Evolutionary conservation across 1,140 invertebrate species (phyloP), one percentile per base, ranked within the genome.

Genomic region (Philotrypesis tridentata): DNA sequence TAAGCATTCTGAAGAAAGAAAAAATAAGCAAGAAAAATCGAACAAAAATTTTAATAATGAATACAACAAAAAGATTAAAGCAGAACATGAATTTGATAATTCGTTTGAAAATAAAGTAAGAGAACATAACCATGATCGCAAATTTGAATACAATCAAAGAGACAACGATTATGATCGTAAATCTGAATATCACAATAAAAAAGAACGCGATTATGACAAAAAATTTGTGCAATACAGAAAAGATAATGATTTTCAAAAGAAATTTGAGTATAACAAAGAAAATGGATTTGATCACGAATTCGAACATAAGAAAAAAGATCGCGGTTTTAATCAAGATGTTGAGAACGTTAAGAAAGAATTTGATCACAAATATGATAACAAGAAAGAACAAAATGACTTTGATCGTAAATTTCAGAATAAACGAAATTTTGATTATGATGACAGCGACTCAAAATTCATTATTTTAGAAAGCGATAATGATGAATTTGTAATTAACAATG

Each of bases 41-140:
- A n/a, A 80, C 37, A 40, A 68, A n/a, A 78, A 67, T 43, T 27
- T 78, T 67, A 74, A 79, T 61, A 78, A 78, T 14, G 43, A 74
- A 68, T 11, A 40, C 55, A 74, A 37, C 31, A 73, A 72, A 43
- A 73, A 79, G 55, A 43, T 71, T 23, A 76, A 79, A 67, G 25
- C n/a, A 27, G 17, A 43, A 76, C 4, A 27, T 14, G 29, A 79
- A 40, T 79, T 7, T 25, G 60, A 74, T 21, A 68, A 55, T 37
- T 43, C 27, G 14, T 4, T 65, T 25, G 71, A 80, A 23, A 75
- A 37, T 31, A 80, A 63, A 29, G 43, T 67, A 55, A 55, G 5
- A 63, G 27, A 81, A n/a, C 14, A 76, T 17, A 5, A 72, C 40
- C 27, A 77, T 60, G 21, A 77, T 11, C 23, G 23, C 11, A 84